Base-by-base conservation (phyloP, 2,113 vertebrate genomes). In the Columba livia region DNA sequence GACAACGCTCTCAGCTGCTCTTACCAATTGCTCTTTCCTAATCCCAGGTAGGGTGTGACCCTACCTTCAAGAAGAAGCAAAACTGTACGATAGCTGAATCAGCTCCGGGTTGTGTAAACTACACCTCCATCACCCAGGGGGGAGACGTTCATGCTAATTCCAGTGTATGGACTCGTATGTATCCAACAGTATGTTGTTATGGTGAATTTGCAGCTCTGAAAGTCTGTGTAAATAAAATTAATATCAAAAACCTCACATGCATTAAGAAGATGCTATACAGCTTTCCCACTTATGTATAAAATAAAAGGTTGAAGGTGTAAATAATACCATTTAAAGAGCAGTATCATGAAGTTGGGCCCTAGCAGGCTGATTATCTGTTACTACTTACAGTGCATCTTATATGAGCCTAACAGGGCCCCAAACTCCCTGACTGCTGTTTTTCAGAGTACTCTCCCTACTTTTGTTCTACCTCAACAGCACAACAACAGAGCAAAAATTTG, bases 191-290 rank as follows among this genome's bases (percentile, higher is more conserved):
- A 12, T 40, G 0, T 9, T 57, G 10, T n/a, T 51, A 24, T 0
- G 8, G n/a, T 29, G 17, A 74, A 44, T 57, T 58, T 2, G 1
- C 47, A 89, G 38, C 42, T 73, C 31, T 77, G n/a, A 16, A 70
- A 64, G 32, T 12, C 31, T 78, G 71, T 1, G 1, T 54, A 38
- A 64, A 36, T 26, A 28, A 91, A 81, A 54, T 8, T 12, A 75
- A 25, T 3, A 3, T 10, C 42, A 23, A 15, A 60, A 36, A 79
- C 8, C 11, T 47, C 38, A 11, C 0, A 4, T 1, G 1, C 7
- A 6, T 61, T 62, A 73, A 66, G 61, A 69, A n/a, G 58, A 25
- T 58, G 21, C 29, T 67, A 0, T 26, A 17, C 11, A 32, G 15
- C 64, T 42, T 69, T 29, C 34, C 19, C 19, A 10, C 40, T n/a